Conservation (phyloP, 2,797 vertebrate genomes). For the Falco rusticolus region DNA sequence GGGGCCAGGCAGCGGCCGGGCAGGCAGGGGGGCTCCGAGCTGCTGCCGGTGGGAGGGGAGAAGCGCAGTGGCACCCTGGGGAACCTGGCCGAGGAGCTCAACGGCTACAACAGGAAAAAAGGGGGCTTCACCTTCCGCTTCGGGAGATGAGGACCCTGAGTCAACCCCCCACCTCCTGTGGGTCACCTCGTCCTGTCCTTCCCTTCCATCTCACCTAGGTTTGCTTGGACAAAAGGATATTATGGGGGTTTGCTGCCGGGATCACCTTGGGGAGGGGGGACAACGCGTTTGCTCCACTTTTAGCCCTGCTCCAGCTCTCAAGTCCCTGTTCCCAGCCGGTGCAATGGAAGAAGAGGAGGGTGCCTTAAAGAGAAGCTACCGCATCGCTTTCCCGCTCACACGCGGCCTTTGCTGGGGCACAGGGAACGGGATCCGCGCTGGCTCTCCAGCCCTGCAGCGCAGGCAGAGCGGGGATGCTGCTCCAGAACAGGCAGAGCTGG, state of each 20-base stretch:
- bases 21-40: neutral
- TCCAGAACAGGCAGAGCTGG: neutral
- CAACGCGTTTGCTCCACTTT: rapidly evolving
- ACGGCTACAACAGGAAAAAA: constrained; percentile 69
- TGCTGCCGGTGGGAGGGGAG: neutral
- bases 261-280: neutral
- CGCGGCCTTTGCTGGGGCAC: neutral
- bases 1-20: neutral
- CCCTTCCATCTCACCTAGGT: neutral
- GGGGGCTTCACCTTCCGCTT: constrained; percentile 78
- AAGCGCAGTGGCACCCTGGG: constrained; percentile 21
- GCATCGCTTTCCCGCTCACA: neutral
- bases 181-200: neutral
- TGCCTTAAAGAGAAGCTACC: neutral
- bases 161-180: rapidly evolving
- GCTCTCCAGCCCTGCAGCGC: neutral
- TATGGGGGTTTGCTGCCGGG: neutral
- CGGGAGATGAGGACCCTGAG: constrained; percentile 36
- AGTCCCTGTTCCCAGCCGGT: rapidly evolving
- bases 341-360: neutral
- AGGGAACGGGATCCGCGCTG: neutral
- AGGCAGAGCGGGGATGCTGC: neutral
- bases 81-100: constrained; percentile 68
- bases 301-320: neutral
- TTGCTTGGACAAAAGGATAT: neutral